Evolutionary conservation across 1,140 invertebrate genomes (phyloP).

Genomic region (Cherax destructor): DNA sequence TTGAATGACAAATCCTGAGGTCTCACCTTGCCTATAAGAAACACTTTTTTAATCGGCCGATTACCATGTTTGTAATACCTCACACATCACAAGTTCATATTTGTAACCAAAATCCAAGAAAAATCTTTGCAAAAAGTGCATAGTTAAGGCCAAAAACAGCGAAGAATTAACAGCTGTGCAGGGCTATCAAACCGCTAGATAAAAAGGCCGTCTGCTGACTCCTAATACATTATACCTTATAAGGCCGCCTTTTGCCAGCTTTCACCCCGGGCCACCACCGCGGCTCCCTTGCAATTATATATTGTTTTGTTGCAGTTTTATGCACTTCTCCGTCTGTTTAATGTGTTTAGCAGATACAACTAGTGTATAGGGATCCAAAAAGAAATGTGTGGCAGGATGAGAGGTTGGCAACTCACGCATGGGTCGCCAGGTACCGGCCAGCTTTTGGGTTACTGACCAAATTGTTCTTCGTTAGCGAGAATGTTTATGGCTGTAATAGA

Average conservation of each 20-base stretch:
- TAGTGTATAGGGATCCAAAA: background rate
- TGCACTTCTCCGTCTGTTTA: slow-evolving; percentile 11
- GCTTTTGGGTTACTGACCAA: slow-evolving; percentile 2
- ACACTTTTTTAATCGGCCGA: background rate
- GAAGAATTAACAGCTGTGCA: slow-evolving; percentile 55
- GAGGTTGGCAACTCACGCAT: background rate
- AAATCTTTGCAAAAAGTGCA: background rate
- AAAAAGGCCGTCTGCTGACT: slow-evolving; percentile 59
- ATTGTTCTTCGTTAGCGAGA: slow-evolving; percentile 29
- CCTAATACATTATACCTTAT: slow-evolving; percentile 67
- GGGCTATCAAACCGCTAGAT: slow-evolving; percentile 54
- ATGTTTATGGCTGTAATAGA: slow-evolving; percentile 50
- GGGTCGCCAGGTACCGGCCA: slow-evolving; percentile 10
- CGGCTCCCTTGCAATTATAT: slow-evolving; percentile 35
- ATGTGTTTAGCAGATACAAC: background rate
- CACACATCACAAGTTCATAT: background rate
- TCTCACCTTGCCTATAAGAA: background rate
- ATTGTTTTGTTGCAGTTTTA: slow-evolving; percentile 10
- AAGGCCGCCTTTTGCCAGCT: slow-evolving; percentile 61
- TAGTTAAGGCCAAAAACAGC: background rate
- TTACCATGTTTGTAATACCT: background rate
- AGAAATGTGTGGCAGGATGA: background rate
- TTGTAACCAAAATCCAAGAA: background rate
- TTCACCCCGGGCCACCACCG: slow-evolving; percentile 45
- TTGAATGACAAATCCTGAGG: slow-evolving; percentile 50